Base-by-base conservation (phyloP, 2,113 vertebrate species). In the Psilopsiagon aymara region DNA sequence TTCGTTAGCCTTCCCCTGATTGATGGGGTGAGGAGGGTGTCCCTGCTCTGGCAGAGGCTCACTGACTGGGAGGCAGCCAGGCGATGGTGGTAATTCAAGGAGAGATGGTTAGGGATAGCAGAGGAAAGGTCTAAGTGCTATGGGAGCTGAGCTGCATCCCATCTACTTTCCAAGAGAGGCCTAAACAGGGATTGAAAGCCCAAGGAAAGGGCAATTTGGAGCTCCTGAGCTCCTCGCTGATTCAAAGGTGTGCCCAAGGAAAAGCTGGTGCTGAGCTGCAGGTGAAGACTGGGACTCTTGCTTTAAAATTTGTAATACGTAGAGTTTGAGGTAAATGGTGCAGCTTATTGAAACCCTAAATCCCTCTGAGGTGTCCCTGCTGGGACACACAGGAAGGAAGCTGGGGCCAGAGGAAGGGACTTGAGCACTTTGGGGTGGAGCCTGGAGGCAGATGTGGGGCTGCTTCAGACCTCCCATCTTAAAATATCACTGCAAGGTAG, bases 401-500 rank as follows among this genome's bases (percentile, higher is more conserved):
- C 9, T 37, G 20, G 31, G 82, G 9, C 31, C 60, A 83, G 27
- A 11, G 57, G 37, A 79, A 57, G 11, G 77, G 44, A 87, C 10
- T 7, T 46, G 28, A 62, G 35, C 25, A 73, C 16, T n/a, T 37
- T 74, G 28, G 60, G 41, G 13, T 68, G 39, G 14, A 93, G 23
- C 19, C 41, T 69, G 70, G 31, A 79, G n/a, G 16, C 28, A 86
- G 37, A n/a, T 17, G 6, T 1, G 4, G 20, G 75, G 44, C 66
- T 3, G 1, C 13, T 17, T 47, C 53, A 41, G 60, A 71, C 24
- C 5, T 88, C 18, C n/a, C 25, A 13, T 20, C 28, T 76, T 76
- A 57, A 79, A 81, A 75, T 3, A 1, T 46, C 7, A 1, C 51
- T 66, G 28, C 0, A 2, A 73, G 15, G 31, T 20, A 3, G n/a